phyloP scores from a whole-genome alignment of 2,888 invertebrate genomes.

The Pemphredon lugubris region DNA sequence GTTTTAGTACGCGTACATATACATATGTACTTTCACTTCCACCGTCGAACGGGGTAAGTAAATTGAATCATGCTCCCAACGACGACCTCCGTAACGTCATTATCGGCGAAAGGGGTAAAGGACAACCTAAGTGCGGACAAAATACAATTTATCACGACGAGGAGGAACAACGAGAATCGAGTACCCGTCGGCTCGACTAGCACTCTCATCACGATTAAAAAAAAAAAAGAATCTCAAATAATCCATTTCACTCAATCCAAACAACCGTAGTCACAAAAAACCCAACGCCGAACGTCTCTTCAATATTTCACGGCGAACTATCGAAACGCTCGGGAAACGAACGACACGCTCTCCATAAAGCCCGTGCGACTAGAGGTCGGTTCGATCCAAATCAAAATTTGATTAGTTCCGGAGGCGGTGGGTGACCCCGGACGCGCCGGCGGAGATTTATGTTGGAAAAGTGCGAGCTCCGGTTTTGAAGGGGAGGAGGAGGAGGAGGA shows the following conservation, averaged over 20 bases:
- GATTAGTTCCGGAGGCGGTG: slow-evolving; percentile 75
- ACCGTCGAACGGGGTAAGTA: slow-evolving; percentile 23
- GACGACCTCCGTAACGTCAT: slow-evolving; percentile 48
- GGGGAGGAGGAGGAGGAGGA: too few species aligned
- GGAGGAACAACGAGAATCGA: slow-evolving; percentile 8
- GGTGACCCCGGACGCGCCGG: slow-evolving; percentile 54
- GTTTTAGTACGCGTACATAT: too few species aligned
- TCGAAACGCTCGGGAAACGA: background rate
- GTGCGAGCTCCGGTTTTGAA: slow-evolving; percentile 39
- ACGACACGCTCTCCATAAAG: background rate
- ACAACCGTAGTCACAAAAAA: too few species aligned
- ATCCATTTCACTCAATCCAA: too few species aligned
- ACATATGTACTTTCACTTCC: too few species aligned
- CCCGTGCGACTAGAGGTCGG: slow-evolving; percentile 3
- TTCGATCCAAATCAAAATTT: slow-evolving; percentile 72
- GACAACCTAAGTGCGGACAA: slow-evolving; percentile 59
- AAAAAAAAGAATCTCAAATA: too few species aligned
- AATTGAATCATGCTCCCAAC: slow-evolving; percentile 54
- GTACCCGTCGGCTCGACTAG: background rate
- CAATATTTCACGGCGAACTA: too few species aligned
- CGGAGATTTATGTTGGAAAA: slow-evolving; percentile 77
- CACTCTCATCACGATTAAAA: too few species aligned
- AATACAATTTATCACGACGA: slow-evolving; percentile 56
- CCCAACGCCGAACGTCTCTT: too few species aligned
- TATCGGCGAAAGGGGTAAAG: slow-evolving; percentile 61